Evolutionary conservation across 2,888 invertebrate genomes (phyloP).

Genomic region (Papilio gigon): DNA sequence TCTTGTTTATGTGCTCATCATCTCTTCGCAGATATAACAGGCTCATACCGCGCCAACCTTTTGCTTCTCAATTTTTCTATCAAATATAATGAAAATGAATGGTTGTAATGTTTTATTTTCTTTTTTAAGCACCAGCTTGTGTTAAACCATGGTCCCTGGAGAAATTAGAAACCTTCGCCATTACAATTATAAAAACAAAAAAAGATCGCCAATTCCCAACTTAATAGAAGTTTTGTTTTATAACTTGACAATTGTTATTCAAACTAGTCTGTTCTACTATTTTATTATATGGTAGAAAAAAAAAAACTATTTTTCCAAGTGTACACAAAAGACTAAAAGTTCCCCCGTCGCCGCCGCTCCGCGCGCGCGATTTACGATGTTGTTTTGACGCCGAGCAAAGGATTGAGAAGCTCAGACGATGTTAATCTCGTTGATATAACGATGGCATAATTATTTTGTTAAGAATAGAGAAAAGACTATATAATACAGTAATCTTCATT

Average conservation of each 20-base stretch:
- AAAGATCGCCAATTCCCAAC: background rate
- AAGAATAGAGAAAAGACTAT: background rate
- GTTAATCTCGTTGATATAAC: slow-evolving; percentile 28
- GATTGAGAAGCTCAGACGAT: slow-evolving; percentile 18
- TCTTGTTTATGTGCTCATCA: no score
- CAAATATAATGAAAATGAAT: no score
- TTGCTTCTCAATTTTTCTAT: no score
- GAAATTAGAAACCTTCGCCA: no score
- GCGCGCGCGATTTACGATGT: slow-evolving; percentile 27
- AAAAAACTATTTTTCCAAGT: slow-evolving; percentile 23
- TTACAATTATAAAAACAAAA: background rate
- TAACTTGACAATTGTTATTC: slow-evolving; percentile 19
- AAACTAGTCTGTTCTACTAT: slow-evolving; percentile 14
- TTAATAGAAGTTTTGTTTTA: slow-evolving; percentile 2
- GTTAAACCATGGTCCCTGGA: no score
- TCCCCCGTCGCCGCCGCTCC: slow-evolving; percentile 22
- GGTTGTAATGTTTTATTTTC: no score
- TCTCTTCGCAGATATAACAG: no score
- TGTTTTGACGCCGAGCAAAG: slow-evolving; percentile 32
- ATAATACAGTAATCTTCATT: background rate
- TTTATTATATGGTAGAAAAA: slow-evolving; percentile 1
- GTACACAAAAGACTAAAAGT: slow-evolving; percentile 25
- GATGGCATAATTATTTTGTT: slow-evolving; percentile 13
- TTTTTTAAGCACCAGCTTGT: no score
- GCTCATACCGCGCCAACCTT: no score